Evolutionary conservation across 2,888 invertebrate genomes (phyloP), one percentile per base, ranked within the genome.

Genomic region (Sarcophaga caerulescens): DNA sequence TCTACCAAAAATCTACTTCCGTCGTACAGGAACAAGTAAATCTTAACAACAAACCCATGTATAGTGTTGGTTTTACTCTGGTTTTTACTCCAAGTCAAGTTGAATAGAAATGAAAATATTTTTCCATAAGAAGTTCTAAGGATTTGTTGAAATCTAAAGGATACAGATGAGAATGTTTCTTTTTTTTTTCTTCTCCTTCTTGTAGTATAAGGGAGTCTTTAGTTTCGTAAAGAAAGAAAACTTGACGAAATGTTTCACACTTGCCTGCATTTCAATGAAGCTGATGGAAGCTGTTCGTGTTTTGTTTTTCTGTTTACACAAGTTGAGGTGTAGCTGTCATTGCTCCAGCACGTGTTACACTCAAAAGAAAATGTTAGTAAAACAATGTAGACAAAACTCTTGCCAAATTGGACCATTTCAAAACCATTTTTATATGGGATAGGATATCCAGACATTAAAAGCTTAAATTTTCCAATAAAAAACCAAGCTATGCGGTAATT

Each of bases 191-290:
- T 3, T 23, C n/a, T n/a, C n/a, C n/a, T 35, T 52, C 21, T 59
- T 57, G 17, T 12, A n/a, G 63, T 19, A 12, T 35, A 35, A 35
- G 8, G 21, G 23, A 19, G 21, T 12, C 11, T n/a, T 45, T 19
- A 69, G 77, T 81, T 81, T 69, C 47, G 52, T 66, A 66, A 60
- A n/a, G 21, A 77, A 74, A 17, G 19, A 77, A 74, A 86, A 86
- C 77, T 89, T 91, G 91, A 91, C 90, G 91, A 91, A 91, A 90
- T 90, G 90, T 89, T 90, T 90, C 88, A 89, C 91, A 90, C 89
- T 89, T 89, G 88, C 73, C 23, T 84, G 80, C 69, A 83, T 77
- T 74, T 44, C 73, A 79, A 84, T 84, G 84, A 86, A 81, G 80
- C 68, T 83, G 73, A 77, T 68, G 66, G 65, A 76, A 81, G 78